Evolutionary conservation across 1,140 invertebrate species (phyloP), one percentile per base, ranked within the genome.

Genomic region (Drosophila watanabei): DNA sequence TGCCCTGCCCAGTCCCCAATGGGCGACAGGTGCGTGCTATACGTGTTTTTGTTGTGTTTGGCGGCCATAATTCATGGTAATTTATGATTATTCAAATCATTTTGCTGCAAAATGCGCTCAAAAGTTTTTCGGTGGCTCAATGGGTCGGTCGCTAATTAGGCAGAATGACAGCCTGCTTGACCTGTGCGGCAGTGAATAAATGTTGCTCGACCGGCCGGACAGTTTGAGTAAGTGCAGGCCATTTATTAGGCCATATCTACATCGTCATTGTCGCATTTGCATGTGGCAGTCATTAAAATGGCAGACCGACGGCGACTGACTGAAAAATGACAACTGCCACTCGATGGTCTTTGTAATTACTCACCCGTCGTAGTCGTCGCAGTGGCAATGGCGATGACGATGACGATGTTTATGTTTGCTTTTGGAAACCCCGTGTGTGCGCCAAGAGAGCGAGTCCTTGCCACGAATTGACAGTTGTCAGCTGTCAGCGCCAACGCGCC

Each of bases 281-380:
- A 88, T 88, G 85, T 62, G 77, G 69, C 65, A 71, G 77, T 76
- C 75, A 86, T 79, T 75, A 87, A 87, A 87, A 77, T 80, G 66
- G 76, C 75, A 49, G 24, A 49, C 14, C 28, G 28, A 11, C 28
- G 49, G 52, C 18, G 52, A 56, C 52, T 56, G 65, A 60, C 79
- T 89, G 78, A 88, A 88, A 89, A 88, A 88, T 88, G 84, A 89
- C 84, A 89, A 88, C 85, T 84, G 73, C 69, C 85, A 68, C 49
- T 71, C 63, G 46, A 62, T 77, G 68, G 52, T 54, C 78, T 79
- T 56, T 85, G 78, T 89, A 88, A 88, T 89, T 89, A 88, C 78
- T 78, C 75, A 78, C 35, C 56, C 62, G 75, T 52, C 75, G 51
- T 30, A 30, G 70, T 32, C 10, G 39, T 45, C 10, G 43, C 11